Evolutionary conservation across 2,888 invertebrate genomes (phyloP), one percentile per base, ranked within the genome.

Genomic region (Scelioninae gen. 2): DNA sequence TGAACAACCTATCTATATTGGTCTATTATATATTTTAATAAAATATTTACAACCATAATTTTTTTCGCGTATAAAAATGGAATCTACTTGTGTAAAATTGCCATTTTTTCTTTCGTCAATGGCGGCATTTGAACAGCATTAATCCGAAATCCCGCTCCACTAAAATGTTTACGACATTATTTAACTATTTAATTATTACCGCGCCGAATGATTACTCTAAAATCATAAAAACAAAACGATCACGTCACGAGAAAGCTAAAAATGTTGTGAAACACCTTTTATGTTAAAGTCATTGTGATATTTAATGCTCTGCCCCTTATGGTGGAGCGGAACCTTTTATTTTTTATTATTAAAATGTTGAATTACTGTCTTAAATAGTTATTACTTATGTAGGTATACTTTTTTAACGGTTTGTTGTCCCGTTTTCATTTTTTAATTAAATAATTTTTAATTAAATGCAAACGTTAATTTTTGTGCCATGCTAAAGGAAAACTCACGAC

Each of bases 31-130:
- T 53, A 28, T 64, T 53, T 64, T 64, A 64, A 55, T 64, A 55
- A 64, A 46, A 25, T 46, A 64, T 64, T 64, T 64, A 64, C 46
- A 64, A 46, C 64, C 19, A 28, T 64, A 55, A 64, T 64, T 55
- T 64, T 64, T 45, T 33, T 19, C 45, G 9, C 25, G 28, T 55
- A 55, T 43, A 53, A 63, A 52, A 52, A 52, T 25, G 50, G 25
- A 63, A 25, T 43, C 63, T 52, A 63, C 43, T 63, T 63, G 45
- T 7, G 35, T 19, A 19, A 37, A 53, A 55, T 46, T 46, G 18
- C 39, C 48, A 31, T 28, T 50, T 67, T 67, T 58, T 11, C 50
- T 58, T 9, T 15, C n/a, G 3, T 31, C 41, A 52, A 58, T 58
- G 67, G 41, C 50, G 50, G 65, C 65, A 33, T 67, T 67, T 33